Evolutionary conservation across 2,888 invertebrate genomes (phyloP), one percentile per base, ranked within the genome.

Genomic region (Drosophila flavopinicola): DNA sequence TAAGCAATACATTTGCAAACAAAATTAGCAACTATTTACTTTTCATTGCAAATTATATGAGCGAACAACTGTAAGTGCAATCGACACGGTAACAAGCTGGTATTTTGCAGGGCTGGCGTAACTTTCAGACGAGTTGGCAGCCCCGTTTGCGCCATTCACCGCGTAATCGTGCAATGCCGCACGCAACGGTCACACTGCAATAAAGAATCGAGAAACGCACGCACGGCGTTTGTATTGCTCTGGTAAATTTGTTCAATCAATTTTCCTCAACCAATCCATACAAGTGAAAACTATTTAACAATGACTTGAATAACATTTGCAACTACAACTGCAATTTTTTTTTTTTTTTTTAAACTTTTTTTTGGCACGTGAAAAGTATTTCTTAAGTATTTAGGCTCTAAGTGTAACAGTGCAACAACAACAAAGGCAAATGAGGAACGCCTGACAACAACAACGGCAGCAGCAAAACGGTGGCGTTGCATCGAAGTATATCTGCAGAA

Each of bases 321-420:
- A 61, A 57, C 44, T 49, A 47, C 23, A 64, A 56, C 54, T 52
- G 44, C 6, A 44, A 48, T n/a, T 23, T 47, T 71, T 74, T 52
- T 67, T 58, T 52, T 67, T 78, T 73, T 80, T 84, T 66, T 32
- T 37, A 45, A 2, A 10, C 6, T 61, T 85, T 79, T 80, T 80
- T 87, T 80, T 79, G 37, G 74, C 82, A 82, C 83, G 80, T 82
- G 85, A 80, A 72, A 58, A 68, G 38, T 86, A 65, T 77, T 59
- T 63, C 10, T 82, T 79, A 86, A 84, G 67, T 54, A 47, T 68
- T 41, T 68, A 79, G 64, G 67, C 35, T 53, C 53, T 64, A 86
- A 85, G 87, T 80, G 82, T 86, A 68, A 49, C 30, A 63, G 57
- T 54, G 58, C 57, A 47, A 38, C 54, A 25, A 41, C 45, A 45